Evolutionary conservation across 1,140 invertebrate genomes (phyloP), one percentile per base, ranked within the genome.

Genomic region (Ceratosolen solmsi): DNA sequence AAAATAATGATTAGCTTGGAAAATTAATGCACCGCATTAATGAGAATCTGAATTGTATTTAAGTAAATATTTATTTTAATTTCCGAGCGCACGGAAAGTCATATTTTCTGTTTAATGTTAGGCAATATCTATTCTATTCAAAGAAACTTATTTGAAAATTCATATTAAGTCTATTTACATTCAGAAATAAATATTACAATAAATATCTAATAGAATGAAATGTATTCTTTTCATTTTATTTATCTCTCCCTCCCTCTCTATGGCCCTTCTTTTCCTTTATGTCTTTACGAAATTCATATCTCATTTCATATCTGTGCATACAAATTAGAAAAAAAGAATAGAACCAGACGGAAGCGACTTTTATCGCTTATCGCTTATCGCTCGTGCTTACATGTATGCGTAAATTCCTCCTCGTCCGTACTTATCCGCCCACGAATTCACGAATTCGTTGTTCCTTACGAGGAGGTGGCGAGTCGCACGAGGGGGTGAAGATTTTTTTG

Each of bases 321-420:
- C 38, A n/a, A 79, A 49, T 22, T 70, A 36, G 13, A 51, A 73
- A 46, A 54, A 22, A 11, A 60, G 8, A 38, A 30, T n/a, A 46
- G 70, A 27, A 20, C 25, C 27, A 33, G 17, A n/a, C 56, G 71
- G 56, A 80, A 74, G 71, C 56, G 41, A 80, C 46, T 63, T 51
- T 74, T 74, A 74, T 73, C 58, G 1, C 15, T 36, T 36, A 20
- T 13, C 38, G 68, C 46, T 5, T 20, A 38, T 0, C 22, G 13
- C 38, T 25, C 3, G 11, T 8, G 2, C 8, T 54, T 8, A 11
- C 13, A 54, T 46, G 7, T 13, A 8, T 13, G 41, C 41, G 7
- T 54, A 54, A 54, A 4, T 54, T 22, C 51, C 51, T 2, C 51
- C 17, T 54, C 51, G 20, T 54, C 51, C 51, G 51, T 54, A 54